These are phyloP conservation scores for Rhyacophila brunnea DNA, from an alignment of 1,140 invertebrate species.

Conservation along the genomic window DNA sequence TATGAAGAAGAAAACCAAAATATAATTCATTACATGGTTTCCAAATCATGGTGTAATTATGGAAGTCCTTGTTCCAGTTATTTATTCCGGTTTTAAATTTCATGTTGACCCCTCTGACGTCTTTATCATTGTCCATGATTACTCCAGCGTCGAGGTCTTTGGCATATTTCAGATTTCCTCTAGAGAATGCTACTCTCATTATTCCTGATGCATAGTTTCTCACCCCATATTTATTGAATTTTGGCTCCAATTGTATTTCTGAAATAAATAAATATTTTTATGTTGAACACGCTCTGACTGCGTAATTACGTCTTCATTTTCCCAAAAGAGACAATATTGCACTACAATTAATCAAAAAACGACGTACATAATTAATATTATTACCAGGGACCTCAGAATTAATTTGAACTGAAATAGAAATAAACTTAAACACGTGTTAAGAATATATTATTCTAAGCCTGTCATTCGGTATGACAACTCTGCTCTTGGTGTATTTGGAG, in stretches of 20 bases:
- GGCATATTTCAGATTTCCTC: conserved; percentile 47
- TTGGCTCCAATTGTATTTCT: conserved; percentile 61
- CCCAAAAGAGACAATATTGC: too few species aligned
- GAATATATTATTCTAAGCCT: too few species aligned
- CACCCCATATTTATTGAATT: conserved; percentile 51
- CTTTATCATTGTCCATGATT: conserved; percentile 43
- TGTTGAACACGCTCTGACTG: too few species aligned
- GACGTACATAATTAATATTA: too few species aligned
- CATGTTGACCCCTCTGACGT: conserved; percentile 40
- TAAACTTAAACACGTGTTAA: too few species aligned
- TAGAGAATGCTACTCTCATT: conserved; percentile 51
- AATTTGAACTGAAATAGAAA: too few species aligned
- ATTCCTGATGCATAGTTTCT: conserved; percentile 55
- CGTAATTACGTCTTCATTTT: too few species aligned
- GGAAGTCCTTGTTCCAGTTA: conserved; percentile 63
- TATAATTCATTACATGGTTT: conserved; percentile 47
- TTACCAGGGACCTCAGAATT: too few species aligned
- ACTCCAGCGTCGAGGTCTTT: conserved; percentile 48
- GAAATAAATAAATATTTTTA: too few species aligned
- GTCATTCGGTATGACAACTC: too few species aligned
- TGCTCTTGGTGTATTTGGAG: too few species aligned
- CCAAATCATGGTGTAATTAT: conserved; percentile 66
- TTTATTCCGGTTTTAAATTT: conserved; percentile 45
- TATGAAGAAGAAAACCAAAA: not conserved
- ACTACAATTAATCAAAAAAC: too few species aligned